Evolutionary conservation across 1,140 invertebrate genomes (phyloP).

Genomic region (silkworm (Bombyx mori)): DNA sequence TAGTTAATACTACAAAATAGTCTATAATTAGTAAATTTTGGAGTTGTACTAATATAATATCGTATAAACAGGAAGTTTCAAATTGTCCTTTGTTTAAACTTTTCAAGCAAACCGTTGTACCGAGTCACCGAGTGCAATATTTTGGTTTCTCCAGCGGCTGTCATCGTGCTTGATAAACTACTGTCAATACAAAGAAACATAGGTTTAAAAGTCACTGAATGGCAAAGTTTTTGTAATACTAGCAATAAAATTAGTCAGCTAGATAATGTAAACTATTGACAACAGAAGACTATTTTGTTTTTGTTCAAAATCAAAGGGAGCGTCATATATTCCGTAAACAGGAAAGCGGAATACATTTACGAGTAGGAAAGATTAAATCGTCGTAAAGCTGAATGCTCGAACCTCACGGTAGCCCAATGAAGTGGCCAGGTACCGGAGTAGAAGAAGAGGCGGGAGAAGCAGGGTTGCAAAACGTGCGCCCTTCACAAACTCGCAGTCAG

Average conservation of each 20-base stretch:
- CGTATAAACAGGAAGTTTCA: constrained; percentile 25
- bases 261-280: constrained; percentile 39
- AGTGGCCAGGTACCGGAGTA: constrained; percentile 67
- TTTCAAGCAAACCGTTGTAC: constrained; percentile 48
- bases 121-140: constrained; percentile 37
- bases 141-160: constrained; percentile 64
- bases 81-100: constrained; percentile 45
- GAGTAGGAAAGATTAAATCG: constrained; percentile 38
- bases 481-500: constrained; percentile 74
- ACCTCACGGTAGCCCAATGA: constrained; percentile 71
- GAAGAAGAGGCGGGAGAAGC: constrained; percentile 68
- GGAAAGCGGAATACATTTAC: constrained; percentile 23
- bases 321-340: constrained; percentile 28
- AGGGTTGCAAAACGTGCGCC: constrained; percentile 50
- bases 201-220: constrained; percentile 45
- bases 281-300: too few relatives aligned
- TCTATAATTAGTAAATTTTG: too few relatives aligned
- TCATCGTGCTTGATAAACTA: constrained; percentile 61
- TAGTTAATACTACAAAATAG: constrained; percentile 34
- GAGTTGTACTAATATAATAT: background rate
- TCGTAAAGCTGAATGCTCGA: constrained; percentile 70
- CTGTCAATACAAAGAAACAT: constrained; percentile 65
- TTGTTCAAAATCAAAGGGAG: constrained; percentile 30
- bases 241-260: constrained; percentile 19
- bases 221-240: constrained; percentile 34